Base-by-base conservation (phyloP, 1,140 invertebrate genomes). In the Halesus radiatus region DNA sequence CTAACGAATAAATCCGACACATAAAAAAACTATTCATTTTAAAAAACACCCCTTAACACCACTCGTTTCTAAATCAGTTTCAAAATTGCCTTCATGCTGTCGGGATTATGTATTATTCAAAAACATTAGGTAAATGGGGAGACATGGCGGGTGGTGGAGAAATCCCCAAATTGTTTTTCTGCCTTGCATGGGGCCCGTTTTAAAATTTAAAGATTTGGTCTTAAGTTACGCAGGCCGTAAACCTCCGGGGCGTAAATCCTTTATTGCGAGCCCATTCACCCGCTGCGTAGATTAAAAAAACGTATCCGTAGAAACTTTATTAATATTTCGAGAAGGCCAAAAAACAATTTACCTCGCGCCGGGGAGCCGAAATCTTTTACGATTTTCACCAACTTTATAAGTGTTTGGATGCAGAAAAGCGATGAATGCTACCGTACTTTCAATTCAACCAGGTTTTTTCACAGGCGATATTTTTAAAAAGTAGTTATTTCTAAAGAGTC, bases 251-350 rank as follows among this genome's bases (percentile, higher is more conserved):
- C 18, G 66, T 70, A 70, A 70, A 70, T 18, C 66, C 66, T 70
- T 70, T 70, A 70, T 70, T 70, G 66, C 37, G n/a, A 29, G 29
- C 4, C 29, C 37, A 52, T 45, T 70, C 37, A 20, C 66, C 26
- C 37, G 16, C 37, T 70, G 32, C 8, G 37, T n/a, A 45, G 37
- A 70, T 70, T 70, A 70, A 60, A 75, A 75, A 75, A 72, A 56
- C 52, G 20, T 73, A 73, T 53, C 53, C 13, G 23, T 56, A 58
- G 10, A 75, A 75, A 75, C 73, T 75, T 75, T 75, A 75, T 75
- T 75, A 75, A 60, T 75, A 70, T 70, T 70, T 70, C 37, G 32
- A 10, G 32, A 45, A 70, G 66, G 66, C 32, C 66, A 66, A 32
- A 29, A 29, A 7, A 26, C 29, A 64, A 45, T 32, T 68, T 6